These are phyloP conservation scores for Tetraneura akinire DNA, from an alignment of 1,140 invertebrate species.

Conservation along the genomic window DNA sequence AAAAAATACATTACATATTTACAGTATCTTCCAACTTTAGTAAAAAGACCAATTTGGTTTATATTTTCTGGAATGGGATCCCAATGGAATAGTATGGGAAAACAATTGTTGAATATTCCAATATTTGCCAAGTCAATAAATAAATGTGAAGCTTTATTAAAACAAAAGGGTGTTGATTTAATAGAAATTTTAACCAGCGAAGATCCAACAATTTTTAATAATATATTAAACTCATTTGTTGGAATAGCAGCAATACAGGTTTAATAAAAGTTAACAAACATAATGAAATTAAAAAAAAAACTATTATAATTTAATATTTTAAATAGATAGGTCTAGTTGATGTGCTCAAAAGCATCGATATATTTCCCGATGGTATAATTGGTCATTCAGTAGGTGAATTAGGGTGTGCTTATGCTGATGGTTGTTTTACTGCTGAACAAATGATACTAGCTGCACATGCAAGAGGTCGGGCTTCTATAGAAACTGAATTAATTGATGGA, in stretches of 20 bases:
- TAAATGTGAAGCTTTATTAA: slow-evolving; percentile 56
- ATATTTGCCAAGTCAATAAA: slow-evolving; percentile 63
- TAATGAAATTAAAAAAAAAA: neutral
- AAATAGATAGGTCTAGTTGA: slow-evolving; percentile 75
- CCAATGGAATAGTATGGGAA: slow-evolving; percentile 69
- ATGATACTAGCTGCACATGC: slow-evolving; percentile 68
- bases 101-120: slow-evolving; percentile 63
- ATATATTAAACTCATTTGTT: slow-evolving; percentile 69
- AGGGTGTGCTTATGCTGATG: slow-evolving; percentile 73
- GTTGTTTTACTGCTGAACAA: slow-evolving; percentile 68
- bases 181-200: slow-evolving; percentile 62
- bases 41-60: slow-evolving; percentile 63
- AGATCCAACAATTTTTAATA: slow-evolving; percentile 61
- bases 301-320: slow-evolving; percentile 68
- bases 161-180: slow-evolving; percentile 60
- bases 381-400: slow-evolving; percentile 72
- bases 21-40: neutral
- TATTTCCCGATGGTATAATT: slow-evolving; percentile 68
- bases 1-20: neutral
- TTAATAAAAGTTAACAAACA: slow-evolving; percentile 44
- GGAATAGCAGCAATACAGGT: slow-evolving; percentile 82
- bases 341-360: slow-evolving; percentile 62
- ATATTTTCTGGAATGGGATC: slow-evolving; percentile 71
- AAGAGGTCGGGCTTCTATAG: slow-evolving; percentile 66
- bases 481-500: slow-evolving; percentile 62